Base-by-base conservation (phyloP, 1,140 invertebrate species). In the Pogonomyrmex barbatus region DNA sequence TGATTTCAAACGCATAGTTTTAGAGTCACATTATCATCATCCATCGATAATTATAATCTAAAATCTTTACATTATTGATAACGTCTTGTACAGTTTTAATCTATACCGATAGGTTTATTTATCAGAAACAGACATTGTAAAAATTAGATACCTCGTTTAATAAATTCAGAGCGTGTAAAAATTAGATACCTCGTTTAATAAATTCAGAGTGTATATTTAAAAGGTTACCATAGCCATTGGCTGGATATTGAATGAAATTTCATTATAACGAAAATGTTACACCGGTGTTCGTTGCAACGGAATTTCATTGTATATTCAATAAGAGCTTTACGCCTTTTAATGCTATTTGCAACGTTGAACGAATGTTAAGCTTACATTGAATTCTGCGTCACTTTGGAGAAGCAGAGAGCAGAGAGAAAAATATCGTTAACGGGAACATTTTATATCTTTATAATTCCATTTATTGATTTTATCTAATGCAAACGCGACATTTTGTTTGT, bases 241-340 rank as follows among this genome's bases (percentile, higher is more conserved):
- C 0, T 47, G 17, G 42, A 62, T 73, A 60, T 76, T 58, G 54
- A 83, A 83, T 76, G 54, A 83, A 75, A 47, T 75, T 83, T 83
- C 6, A 62, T 58, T 62, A 47, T 60, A 54, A 75, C 54, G 54
- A 60, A 76, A 83, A 75, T 77, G 17, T 58, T 81, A 52, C 17
- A 68, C 4, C 9, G 70, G 36, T 71, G 76, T 83, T 73, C 54
- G 10, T 76, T 71, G 47, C 17, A 83, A 45, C 45, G 54, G 39
- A 82, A 82, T 71, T 58, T 71, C 54, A 83, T 84, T 84, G 60
- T 56, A 52, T 78, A 33, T 77, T 77, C 45, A 78, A 85, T 85
- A 77, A 65, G 58, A 78, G 60, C 58, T 65, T 63, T 42, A 52
- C 12, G 33, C 45, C 45, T 78, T 85, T 85, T 63, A 78, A 77